Evolutionary conservation across 2,888 invertebrate species (phyloP), one percentile per base, ranked within the genome.

Genomic region (Creontiades dilutus): DNA sequence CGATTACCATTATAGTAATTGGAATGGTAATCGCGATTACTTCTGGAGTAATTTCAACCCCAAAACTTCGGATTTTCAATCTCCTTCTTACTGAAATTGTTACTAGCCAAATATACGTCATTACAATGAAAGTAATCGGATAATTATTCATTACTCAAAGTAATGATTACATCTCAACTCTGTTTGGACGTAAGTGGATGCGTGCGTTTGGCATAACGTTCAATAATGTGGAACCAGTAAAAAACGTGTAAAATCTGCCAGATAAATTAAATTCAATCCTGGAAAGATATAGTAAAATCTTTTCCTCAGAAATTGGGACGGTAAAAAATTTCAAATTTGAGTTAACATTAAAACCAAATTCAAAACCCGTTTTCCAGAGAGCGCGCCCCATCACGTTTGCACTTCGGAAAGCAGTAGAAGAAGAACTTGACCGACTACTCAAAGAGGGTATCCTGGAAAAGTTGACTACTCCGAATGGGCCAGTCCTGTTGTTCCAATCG

Each of bases 391-490:
- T 89, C 84, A 57, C 89, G n/a, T 57, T 89, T 46, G 57, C 61
- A 5, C 68, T 84, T n/a, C 28, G 48, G 13, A 81, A 84, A 46
- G 37, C 61, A 23, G 68, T 89, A 3, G 57, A 81, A 13, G 89
- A 89, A 37, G 89, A 84, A 68, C 47, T 89, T 23, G 82, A 89
- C 28, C 68, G 75, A 28, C 85, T 89, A 19, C 68, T 61, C 14
- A 57, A 27, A 0, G 84, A 89, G 46, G 47, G 82, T 16, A 27
- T 89, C 16, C 61, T 89, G 13, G 89, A 89, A 89, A 89, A 27
- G 48, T 85, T 12, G 84, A 89, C 19, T 37, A 89, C 16, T 85
- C 89, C 0, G 89, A 84, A 28, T 89, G 68, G 89, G 82, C 61
- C 28, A 68, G 81, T 19, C 89, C 84, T 14, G 82, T 28, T 16